phyloP scores from a whole-genome alignment of 2,113 vertebrate genomes.

The Choloepus hoffmanni region DNA sequence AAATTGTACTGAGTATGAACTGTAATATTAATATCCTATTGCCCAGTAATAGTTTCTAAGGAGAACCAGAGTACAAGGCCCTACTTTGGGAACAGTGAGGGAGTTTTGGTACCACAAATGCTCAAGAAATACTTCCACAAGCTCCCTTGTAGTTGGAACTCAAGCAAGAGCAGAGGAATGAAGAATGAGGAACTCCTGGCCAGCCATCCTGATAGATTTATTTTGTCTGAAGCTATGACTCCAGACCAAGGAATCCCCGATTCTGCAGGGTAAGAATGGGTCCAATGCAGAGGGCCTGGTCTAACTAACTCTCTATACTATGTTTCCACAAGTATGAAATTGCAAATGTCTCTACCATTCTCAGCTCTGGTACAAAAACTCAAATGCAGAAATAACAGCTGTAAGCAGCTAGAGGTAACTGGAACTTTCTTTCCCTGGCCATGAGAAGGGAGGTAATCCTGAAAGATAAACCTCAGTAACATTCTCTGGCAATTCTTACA shows the following conservation, averaged over 20 bases:
- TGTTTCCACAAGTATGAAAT: background rate
- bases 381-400: background rate
- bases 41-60: background rate
- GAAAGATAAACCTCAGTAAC: background rate
- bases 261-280: background rate
- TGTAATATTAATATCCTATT: background rate
- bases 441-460: background rate
- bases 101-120: background rate
- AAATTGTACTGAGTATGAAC: background rate
- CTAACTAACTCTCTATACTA: background rate
- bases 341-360: background rate
- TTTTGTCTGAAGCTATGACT: background rate
- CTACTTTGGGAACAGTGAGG: background rate
- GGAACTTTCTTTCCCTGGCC: background rate
- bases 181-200: background rate
- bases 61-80: background rate
- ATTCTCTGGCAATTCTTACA: background rate
- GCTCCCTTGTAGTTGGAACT: background rate
- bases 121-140: background rate
- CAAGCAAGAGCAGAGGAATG: background rate
- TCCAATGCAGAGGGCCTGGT: background rate
- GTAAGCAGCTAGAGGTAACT: background rate
- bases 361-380: background rate
- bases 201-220: background rate
- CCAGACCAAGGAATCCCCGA: background rate